Conservation (phyloP, 2,888 invertebrate genomes). For the Macrosiphum euphorbiae region DNA sequence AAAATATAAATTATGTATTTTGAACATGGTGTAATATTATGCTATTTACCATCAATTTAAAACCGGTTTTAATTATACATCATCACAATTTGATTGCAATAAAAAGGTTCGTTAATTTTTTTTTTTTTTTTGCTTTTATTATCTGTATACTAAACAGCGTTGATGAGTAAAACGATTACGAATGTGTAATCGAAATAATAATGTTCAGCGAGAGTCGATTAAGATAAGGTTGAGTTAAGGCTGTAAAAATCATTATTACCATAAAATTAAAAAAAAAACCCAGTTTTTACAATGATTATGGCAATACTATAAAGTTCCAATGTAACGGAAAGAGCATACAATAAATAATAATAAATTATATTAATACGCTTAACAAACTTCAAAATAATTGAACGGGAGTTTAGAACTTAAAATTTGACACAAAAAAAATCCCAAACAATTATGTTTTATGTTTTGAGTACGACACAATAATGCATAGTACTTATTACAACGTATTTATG, state of each 20-base stretch:
- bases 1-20: slow-evolving; percentile 8
- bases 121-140: background rate
- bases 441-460: background rate
- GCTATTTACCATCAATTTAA: slow-evolving; percentile 27
- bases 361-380: background rate
- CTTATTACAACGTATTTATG: background rate
- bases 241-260: background rate
- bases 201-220: slow-evolving; percentile 4
- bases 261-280: background rate
- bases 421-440: background rate
- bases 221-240: slow-evolving; percentile 6
- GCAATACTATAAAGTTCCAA: background rate
- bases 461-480: background rate
- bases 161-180: slow-evolving; percentile 18
- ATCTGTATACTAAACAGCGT: background rate
- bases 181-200: slow-evolving; percentile 9
- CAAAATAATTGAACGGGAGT: background rate
- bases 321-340: background rate
- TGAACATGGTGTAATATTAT: slow-evolving; percentile 17
- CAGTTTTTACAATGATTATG: background rate
- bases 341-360: background rate
- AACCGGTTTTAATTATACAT: slow-evolving; percentile 44
- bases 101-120: slow-evolving; percentile 5
- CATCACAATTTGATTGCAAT: background rate
- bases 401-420: background rate